Conservation (phyloP, 2,113 vertebrate genomes). For the Paradisaea rubra region DNA sequence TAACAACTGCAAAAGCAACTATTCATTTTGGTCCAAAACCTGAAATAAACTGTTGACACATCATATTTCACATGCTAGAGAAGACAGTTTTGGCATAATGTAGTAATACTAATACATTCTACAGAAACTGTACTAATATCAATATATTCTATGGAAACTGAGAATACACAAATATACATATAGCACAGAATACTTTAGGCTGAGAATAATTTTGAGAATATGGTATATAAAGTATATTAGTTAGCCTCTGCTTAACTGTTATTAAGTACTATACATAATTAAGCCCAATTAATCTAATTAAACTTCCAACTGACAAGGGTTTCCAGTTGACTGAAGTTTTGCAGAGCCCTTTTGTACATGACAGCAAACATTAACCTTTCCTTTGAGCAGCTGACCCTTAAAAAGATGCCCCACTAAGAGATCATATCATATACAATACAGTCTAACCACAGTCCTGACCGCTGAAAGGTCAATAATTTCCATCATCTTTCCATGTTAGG, state of each 20-base stretch:
- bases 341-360: background rate
- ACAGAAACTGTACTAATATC: background rate
- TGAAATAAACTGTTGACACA: background rate
- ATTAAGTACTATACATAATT: constrained; percentile 9
- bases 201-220: background rate
- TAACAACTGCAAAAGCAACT: background rate
- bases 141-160: background rate
- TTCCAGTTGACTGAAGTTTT: constrained; percentile 43
- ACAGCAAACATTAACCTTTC: constrained; percentile 21
- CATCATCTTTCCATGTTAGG: background rate
- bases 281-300: constrained; percentile 44
- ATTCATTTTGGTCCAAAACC: background rate
- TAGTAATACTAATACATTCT: background rate
- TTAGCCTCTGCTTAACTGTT: background rate
- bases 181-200: background rate
- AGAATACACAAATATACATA: background rate
- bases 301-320: background rate
- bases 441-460: background rate
- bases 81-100: background rate
- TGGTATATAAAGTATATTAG: background rate
- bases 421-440: constrained; percentile 11
- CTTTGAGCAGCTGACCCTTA: constrained; percentile 17
- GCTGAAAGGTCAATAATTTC: constrained; percentile 21
- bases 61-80: background rate
- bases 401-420: constrained; percentile 21